Percentiles rank a stretch among this genome's conserved stretches.
Conservation (phyloP, 2,113 vertebrate species). For the Felis catus region F.catus_Fca126_mat1.0 CM031413.1:142592001-142592500, state of each 20-base stretch:
- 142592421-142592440: neutral
- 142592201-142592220: neutral
- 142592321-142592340: neutral
- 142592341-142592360: neutral
- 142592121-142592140: neutral
- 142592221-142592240: neutral
- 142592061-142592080: neutral
- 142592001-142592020: neutral
- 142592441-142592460: neutral
- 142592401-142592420: neutral
- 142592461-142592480: neutral
- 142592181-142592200: neutral
- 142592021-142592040: neutral
- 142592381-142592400: neutral
- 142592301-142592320: neutral
- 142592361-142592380: neutral
- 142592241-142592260: neutral
- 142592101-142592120: neutral
- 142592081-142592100: neutral
- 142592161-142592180: neutral
- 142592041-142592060: neutral
- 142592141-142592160: neutral
- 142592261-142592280: neutral
- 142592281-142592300: neutral
- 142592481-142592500: neutral